Evolutionary conservation across 2,113 vertebrate genomes (phyloP).

Genomic region (Daubentonia madagascariensis): DNA sequence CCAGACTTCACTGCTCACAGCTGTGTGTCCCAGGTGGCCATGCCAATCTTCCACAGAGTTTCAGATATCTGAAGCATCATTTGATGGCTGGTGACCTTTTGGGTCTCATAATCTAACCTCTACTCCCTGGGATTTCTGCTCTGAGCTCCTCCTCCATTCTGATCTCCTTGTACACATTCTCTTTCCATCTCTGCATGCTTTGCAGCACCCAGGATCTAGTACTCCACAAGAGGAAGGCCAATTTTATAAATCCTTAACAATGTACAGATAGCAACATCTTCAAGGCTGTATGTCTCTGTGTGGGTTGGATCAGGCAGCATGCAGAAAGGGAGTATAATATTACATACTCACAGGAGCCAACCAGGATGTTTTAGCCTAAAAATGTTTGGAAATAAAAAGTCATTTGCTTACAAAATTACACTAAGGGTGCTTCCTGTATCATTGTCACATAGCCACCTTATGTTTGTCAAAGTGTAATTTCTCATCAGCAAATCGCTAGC

Average conservation of each 20-base stretch:
- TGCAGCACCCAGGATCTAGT: background rate
- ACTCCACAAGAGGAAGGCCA: background rate
- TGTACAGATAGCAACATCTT: background rate
- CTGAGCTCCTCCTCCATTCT: background rate
- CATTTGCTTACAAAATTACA: background rate
- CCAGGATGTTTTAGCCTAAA: background rate
- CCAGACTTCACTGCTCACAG: background rate
- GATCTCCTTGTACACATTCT: background rate
- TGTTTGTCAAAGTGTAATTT: background rate
- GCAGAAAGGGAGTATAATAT: background rate
- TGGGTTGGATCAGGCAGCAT: background rate
- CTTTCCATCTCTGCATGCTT: background rate
- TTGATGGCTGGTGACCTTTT: background rate
- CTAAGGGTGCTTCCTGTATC: background rate
- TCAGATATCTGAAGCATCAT: background rate
- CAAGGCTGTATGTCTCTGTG: background rate
- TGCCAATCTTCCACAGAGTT: background rate
- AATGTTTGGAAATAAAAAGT: background rate
- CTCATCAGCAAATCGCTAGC: background rate
- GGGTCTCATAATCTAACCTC: background rate
- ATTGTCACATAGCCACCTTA: background rate
- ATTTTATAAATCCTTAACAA: background rate
- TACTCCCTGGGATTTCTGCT: background rate
- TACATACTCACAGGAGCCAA: background rate
- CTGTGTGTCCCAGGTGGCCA: background rate